phyloP scores from a whole-genome alignment of 1,140 invertebrate species.

The Armadillidium nasatum region DNA sequence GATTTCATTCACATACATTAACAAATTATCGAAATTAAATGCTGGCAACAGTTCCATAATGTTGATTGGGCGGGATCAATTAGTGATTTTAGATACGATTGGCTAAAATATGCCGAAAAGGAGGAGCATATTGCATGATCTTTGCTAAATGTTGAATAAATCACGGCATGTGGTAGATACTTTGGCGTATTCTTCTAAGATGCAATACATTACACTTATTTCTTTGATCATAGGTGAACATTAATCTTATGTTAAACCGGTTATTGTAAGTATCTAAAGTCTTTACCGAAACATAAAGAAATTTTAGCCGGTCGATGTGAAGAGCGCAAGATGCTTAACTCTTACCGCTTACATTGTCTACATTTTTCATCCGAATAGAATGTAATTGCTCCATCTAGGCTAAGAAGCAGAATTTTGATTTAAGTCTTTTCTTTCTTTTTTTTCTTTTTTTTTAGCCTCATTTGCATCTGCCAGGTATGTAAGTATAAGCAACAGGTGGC shows the following conservation, averaged over 20 bases:
- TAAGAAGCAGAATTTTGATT: background rate
- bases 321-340: background rate
- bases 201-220: constrained; percentile 13
- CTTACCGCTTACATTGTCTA: background rate
- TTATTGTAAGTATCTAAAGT: constrained; percentile 14
- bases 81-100: background rate
- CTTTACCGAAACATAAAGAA: constrained; percentile 7
- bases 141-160: constrained; percentile 5
- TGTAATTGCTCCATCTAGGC: background rate
- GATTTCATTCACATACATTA: constrained; percentile 1
- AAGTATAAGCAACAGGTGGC: constrained; percentile 2
- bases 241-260: constrained; percentile 10
- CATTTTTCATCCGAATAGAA: background rate
- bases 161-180: background rate
- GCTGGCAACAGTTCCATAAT: background rate
- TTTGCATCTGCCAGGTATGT: background rate
- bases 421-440: no score
- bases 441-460: background rate
- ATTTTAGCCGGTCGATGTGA: background rate
- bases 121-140: background rate
- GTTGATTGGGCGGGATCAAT: background rate
- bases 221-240: constrained; percentile 8
- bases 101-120: background rate
- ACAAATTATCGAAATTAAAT: background rate
- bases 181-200: constrained; percentile 7